Conservation (phyloP, 2,113 vertebrate species). For the Ursus arctos region DNA sequence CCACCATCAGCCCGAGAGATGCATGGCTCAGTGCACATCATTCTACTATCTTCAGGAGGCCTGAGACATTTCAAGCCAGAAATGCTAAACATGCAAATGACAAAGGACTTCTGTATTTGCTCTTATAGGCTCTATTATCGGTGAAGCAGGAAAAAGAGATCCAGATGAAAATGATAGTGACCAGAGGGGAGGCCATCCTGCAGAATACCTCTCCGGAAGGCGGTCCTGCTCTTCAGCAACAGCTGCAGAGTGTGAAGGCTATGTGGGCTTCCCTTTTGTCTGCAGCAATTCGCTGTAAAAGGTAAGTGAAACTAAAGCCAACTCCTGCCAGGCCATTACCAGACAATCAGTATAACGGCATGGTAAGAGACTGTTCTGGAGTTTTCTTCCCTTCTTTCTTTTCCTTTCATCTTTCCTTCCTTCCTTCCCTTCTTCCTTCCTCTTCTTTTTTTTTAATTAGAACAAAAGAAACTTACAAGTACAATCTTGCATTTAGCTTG, state of each 20-base stretch:
- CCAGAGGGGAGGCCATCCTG: slow-evolving; percentile 96
- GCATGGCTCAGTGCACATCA: background rate
- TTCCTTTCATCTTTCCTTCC: background rate
- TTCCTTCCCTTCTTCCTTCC: accelerated
- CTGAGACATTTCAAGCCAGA: background rate
- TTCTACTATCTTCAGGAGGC: background rate
- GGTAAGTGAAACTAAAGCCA: slow-evolving; percentile 85
- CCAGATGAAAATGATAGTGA: slow-evolving; percentile 96
- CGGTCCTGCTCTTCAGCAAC: slow-evolving; percentile 92
- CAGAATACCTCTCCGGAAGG: slow-evolving; percentile 96
- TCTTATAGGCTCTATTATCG: slow-evolving; percentile 91
- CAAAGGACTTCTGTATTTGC: background rate
- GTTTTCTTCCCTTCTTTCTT: accelerated
- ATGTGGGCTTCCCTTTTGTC: slow-evolving; percentile 95
- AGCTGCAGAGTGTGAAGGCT: slow-evolving; percentile 95
- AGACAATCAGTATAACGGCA: accelerated
- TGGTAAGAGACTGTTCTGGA: background rate
- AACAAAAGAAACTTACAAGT: background rate
- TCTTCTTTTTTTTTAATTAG: background rate
- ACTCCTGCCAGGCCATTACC: background rate
- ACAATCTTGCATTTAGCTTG: background rate
- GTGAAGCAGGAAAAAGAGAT: slow-evolving; percentile 97
- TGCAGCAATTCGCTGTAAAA: slow-evolving; percentile 96
- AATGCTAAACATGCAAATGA: background rate
- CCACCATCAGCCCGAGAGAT: background rate